Percentiles rank a stretch among this genome's conserved stretches.
These are phyloP conservation scores for Chiloscyllium plagiosum DNA, from an alignment of 2,113 vertebrate genomes.

Conservation along the genomic window DNA sequence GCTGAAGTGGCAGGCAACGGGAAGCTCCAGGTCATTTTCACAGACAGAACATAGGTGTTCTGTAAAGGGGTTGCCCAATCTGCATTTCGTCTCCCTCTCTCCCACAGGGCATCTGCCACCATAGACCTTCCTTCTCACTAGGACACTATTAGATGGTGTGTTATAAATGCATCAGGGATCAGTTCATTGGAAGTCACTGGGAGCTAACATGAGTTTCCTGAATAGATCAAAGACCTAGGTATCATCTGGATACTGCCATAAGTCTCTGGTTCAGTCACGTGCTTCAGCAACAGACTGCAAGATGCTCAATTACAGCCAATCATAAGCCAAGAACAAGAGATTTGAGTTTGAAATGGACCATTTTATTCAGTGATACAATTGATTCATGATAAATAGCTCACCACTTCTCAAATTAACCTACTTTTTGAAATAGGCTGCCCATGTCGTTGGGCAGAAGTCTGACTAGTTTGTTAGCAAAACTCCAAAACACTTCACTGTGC, in stretches of 20 bases:
- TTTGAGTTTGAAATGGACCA: too few relatives aligned
- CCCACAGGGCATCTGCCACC: neutral
- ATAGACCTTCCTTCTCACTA: neutral
- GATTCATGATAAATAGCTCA: too few relatives aligned
- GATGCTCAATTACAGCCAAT: neutral
- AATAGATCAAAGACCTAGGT: neutral
- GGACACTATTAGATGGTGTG: neutral
- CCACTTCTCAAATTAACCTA: neutral
- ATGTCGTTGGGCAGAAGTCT: neutral
- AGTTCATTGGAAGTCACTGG: neutral
- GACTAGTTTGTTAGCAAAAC: neutral
- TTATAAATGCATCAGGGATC: neutral
- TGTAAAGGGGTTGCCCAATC: too few relatives aligned
- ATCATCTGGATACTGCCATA: neutral
- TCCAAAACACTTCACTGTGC: neutral
- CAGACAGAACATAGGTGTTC: too few relatives aligned
- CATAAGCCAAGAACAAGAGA: too few relatives aligned
- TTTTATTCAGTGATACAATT: too few relatives aligned
- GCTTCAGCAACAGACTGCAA: neutral
- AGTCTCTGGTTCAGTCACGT: neutral
- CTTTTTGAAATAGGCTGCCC: neutral
- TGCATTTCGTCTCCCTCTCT: neutral
- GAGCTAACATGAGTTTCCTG: neutral
- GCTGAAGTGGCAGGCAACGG: too few relatives aligned
- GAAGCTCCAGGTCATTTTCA: too few relatives aligned